Base-by-base conservation (phyloP, 2,113 vertebrate genomes). In the Larimichthys crocea region DNA sequence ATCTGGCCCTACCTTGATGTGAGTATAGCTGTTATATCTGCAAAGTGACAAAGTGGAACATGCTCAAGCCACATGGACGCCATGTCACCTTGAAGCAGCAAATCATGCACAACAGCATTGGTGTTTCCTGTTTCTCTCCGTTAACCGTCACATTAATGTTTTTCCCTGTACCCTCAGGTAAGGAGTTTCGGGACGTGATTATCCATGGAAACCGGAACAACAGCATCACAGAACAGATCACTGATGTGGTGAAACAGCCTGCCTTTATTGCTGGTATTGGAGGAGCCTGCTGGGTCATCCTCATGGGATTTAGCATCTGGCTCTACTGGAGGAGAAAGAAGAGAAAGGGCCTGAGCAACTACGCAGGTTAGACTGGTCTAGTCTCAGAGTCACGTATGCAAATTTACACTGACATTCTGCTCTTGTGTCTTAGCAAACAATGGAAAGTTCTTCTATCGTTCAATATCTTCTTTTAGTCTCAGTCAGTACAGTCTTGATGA, bases 291-390 rank as follows among this genome's bases (percentile, higher is more conserved):
- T 99, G 98, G 98, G 98, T 99, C 90, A 99, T 99, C 91, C 95
- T 99, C 85, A 99, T 99, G 98, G 98, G 98, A 66, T 99, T 99
- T 95, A 99, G 98, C 94, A 99, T 99, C 94, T 99, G 98, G 98
- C 94, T 99, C 0, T 99, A 99, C 90, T 99, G 98, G 98, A 90
- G 98, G 89, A 97, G 98, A 87, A 99, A 99, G 97, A 99, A 99
- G 96, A 97, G 98, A 91, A 99, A 99, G 96, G 98, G 98, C 9
- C 97, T 99, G 83, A 99, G 98, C 94, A 99, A 99, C 94, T 99
- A 99, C 2, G 98, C 98, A 89, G 98, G 98, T 99, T 94, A 97
- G 96, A 44, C 42, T 55, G 40, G 61, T 65, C 24, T 5, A 69
- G 35, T 44, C 15, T 44, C 69, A 15, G 40, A 50, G 44, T 40